A percentile compares a stretch with the other conserved stretches of the same genome.
Evolutionary conservation across 2,888 invertebrate species (phyloP).

Genomic region (Drosophila sordidula): DNA sequence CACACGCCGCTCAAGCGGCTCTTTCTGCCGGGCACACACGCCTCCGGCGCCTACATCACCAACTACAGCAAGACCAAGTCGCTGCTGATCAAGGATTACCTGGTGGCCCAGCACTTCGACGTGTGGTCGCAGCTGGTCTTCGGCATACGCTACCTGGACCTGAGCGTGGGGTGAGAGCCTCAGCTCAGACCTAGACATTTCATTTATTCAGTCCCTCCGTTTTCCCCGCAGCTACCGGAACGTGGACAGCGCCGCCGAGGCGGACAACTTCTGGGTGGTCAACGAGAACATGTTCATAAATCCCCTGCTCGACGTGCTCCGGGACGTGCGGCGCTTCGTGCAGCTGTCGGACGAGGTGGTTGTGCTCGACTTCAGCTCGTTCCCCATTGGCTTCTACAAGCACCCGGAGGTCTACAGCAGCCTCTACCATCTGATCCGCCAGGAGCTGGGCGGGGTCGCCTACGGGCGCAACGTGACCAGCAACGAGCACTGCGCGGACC

Average conservation of each 20-base stretch:
- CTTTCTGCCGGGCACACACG: slow-evolving; percentile 87
- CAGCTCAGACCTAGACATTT: background rate
- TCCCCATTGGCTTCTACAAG: slow-evolving; percentile 87
- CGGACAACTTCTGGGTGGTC: slow-evolving; percentile 82
- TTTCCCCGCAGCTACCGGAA: slow-evolving; percentile 58
- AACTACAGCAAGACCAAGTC: slow-evolving; percentile 74
- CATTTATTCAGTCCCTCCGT: too few species aligned
- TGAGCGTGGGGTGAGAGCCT: slow-evolving; percentile 91
- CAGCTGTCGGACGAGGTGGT: slow-evolving; percentile 90
- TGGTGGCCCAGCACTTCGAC: slow-evolving; percentile 89
- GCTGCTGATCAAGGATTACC: slow-evolving; percentile 83
- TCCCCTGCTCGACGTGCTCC: slow-evolving; percentile 88
- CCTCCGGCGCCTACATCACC: slow-evolving; percentile 86
- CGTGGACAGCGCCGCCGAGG: slow-evolving; percentile 55
- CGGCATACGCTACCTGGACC: slow-evolving; percentile 93
- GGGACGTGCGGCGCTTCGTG: slow-evolving; percentile 89
- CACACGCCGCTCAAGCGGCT: slow-evolving; percentile 80
- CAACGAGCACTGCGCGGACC: slow-evolving; percentile 84
- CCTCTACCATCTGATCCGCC: slow-evolving; percentile 86
- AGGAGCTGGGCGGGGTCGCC: slow-evolving; percentile 86
- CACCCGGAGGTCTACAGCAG: slow-evolving; percentile 85
- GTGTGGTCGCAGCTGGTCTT: slow-evolving; percentile 94
- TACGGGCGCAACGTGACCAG: slow-evolving; percentile 70
- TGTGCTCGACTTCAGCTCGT: slow-evolving; percentile 93
- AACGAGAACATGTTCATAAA: slow-evolving; percentile 86